Evolutionary conservation across 1,140 invertebrate genomes (phyloP), one percentile per base, ranked within the genome.

Genomic region (Lucilia sericata): DNA sequence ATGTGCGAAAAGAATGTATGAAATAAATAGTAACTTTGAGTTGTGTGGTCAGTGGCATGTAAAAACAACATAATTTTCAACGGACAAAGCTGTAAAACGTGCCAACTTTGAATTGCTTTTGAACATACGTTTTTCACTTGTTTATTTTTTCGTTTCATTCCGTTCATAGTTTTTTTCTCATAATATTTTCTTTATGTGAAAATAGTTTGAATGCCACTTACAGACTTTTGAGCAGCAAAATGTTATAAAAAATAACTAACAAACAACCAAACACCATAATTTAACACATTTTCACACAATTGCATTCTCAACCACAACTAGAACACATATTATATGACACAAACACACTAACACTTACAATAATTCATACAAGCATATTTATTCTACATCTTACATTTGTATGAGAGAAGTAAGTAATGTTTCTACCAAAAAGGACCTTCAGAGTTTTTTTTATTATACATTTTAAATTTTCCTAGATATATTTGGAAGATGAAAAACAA

Each of bases 21-120:
- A 42, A 42, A 42, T 42, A 42, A 42, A 42, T 78, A 47, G 36
- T 78, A 19, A 47, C 42, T 80, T 80, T 25, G 19, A 49, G 19
- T 51, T 80, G 76, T 49, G 76, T 55, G 75, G 17, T 82, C 84
- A 70, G 81, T 82, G 82, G 25, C 84, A 84, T 84, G 76, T 80
- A 84, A 84, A 84, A 82, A 82, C 65, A 81, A 42, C 36, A 80
- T 34, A 49, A 82, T 82, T 82, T 74, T 74, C 34, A 13, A 74
- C 25, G 42, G 76, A 80, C 76, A 82, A 47, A 49, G 36, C 47
- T 82, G 34, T 30, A 34, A 51, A 84, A 84, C 78, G 78, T 84
- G 82, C 82, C 82, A 82, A 82, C 49, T 82, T 80, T 80, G 76
- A 19, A 80, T 21, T 80, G 76, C 76, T 70, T 70, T 70, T 70